phyloP scores from a whole-genome alignment of 2,888 invertebrate genomes.

The Agriopis leucophaearia region DNA sequence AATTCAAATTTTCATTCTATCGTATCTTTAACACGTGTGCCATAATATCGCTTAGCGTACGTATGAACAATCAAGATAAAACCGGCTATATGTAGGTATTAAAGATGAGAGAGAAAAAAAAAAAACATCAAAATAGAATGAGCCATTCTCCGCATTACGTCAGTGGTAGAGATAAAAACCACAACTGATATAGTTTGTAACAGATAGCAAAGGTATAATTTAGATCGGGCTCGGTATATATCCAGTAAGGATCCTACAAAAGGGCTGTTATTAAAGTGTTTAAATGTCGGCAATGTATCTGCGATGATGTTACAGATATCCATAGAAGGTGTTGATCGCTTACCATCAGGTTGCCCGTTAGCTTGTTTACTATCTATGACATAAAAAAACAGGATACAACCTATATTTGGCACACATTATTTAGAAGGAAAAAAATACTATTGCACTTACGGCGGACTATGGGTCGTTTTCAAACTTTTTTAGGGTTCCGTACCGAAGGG shows the following conservation, averaged over 20 bases:
- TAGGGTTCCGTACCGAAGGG: too few species aligned
- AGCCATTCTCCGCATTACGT: conserved; percentile 17
- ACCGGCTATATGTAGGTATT: conserved; percentile 1
- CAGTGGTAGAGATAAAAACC: conserved; percentile 31
- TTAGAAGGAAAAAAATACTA: too few species aligned
- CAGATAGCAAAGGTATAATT: conserved; percentile 21
- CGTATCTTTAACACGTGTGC: conserved; percentile 8
- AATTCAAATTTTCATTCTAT: conserved; percentile 10
- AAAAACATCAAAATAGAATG: conserved; percentile 18
- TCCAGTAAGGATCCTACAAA: conserved; percentile 15
- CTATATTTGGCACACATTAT: too few species aligned
- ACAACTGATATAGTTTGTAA: conserved; percentile 27
- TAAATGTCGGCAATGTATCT: too few species aligned
- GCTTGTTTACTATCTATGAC: too few species aligned
- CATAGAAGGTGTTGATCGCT: too few species aligned
- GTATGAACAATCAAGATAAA: conserved; percentile 14
- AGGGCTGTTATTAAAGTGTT: too few species aligned
- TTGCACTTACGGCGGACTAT: too few species aligned
- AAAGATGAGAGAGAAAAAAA: conserved; percentile 5
- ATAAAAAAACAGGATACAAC: too few species aligned
- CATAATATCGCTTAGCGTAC: conserved; percentile 9
- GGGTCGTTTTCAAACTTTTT: too few species aligned
- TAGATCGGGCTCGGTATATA: conserved; percentile 1
- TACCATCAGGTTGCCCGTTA: too few species aligned
- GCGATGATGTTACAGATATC: too few species aligned